These are phyloP conservation scores for Pterostichus madidus DNA, from an alignment of 2,888 invertebrate species.

Conservation along the genomic window DNA sequence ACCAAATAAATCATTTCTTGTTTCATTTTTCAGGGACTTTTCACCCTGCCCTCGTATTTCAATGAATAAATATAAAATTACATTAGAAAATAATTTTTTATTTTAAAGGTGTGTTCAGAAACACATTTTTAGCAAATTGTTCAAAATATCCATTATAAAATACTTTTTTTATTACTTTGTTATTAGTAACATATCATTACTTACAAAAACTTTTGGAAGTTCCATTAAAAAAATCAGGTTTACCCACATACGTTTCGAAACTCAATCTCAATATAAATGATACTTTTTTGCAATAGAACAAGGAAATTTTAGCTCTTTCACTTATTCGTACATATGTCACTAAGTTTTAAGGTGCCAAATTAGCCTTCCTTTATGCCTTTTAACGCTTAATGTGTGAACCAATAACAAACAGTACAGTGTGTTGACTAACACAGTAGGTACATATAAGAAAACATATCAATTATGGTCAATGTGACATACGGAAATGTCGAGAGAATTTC, in stretches of 20 bases:
- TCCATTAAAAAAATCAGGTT: slow-evolving; percentile 35
- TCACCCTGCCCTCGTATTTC: too few species aligned
- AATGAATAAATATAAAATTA: too few species aligned
- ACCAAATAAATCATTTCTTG: too few species aligned
- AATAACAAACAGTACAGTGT: slow-evolving; percentile 35
- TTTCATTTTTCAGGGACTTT: too few species aligned
- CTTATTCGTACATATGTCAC: neutral
- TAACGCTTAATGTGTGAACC: slow-evolving; percentile 49
- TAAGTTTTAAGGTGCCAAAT: slow-evolving; percentile 22
- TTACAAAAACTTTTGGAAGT: slow-evolving; percentile 24
- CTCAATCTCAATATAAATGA: slow-evolving; percentile 1
- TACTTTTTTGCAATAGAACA: neutral
- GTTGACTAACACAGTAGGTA: slow-evolving; percentile 56
- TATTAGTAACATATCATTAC: slow-evolving; percentile 12
- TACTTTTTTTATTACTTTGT: neutral
- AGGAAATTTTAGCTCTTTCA: slow-evolving; percentile 19
- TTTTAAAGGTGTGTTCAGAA: neutral
- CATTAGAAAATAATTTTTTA: too few species aligned
- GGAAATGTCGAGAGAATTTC: slow-evolving; percentile 63
- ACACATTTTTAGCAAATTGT: neutral
- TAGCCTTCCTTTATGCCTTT: slow-evolving; percentile 35
- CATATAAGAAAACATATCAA: slow-evolving; percentile 62
- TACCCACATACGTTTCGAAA: slow-evolving; percentile 40
- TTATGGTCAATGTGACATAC: slow-evolving; percentile 59
- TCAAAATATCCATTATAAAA: neutral